Conservation (phyloP, 2,113 vertebrate species). For the Takifugu bimaculatus region DNA sequence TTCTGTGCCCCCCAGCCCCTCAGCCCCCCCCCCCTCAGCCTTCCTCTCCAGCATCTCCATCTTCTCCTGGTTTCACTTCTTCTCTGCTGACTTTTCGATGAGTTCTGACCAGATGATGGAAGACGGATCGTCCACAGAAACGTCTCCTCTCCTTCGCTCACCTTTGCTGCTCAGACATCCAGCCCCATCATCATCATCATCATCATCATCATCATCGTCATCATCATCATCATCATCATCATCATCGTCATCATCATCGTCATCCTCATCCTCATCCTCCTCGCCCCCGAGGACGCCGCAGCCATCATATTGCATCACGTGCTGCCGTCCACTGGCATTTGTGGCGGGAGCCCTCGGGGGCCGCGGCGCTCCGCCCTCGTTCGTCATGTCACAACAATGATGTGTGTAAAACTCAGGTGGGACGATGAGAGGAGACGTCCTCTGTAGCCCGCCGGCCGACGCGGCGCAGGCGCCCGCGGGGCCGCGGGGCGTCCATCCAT, state of each 20-base stretch:
- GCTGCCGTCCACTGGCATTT: not conserved
- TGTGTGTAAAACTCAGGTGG: slow-evolving; percentile 34
- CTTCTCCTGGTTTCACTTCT: not conserved
- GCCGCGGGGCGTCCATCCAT: slow-evolving; percentile 41
- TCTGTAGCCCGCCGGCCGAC: slow-evolving; percentile 41
- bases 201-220: slow-evolving; percentile 21
- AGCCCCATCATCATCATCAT: slow-evolving; percentile 45
- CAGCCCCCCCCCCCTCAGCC: not conserved
- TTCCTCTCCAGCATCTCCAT: not conserved
- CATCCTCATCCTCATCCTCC: too few relatives aligned
- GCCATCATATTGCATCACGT: slow-evolving; percentile 55
- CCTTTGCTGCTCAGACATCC: slow-evolving; percentile 41
- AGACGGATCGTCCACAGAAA: slow-evolving; percentile 55
- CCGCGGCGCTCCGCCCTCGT: slow-evolving; percentile 37
- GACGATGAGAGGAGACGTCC: slow-evolving; percentile 37
- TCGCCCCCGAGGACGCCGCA: slow-evolving; percentile 31
- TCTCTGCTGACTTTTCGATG: not conserved
- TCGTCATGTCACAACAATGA: slow-evolving; percentile 56
- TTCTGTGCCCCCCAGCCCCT: too few relatives aligned
- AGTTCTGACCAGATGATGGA: not conserved
- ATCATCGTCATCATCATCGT: slow-evolving; percentile 20
- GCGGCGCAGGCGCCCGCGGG: slow-evolving; percentile 33
- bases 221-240: slow-evolving; percentile 31
- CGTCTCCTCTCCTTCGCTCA: slow-evolving; percentile 27
- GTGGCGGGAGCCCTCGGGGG: slow-evolving; percentile 37